Conservation (phyloP, 1,140 invertebrate genomes). For the Lepeophtheirus salmonis region DNA sequence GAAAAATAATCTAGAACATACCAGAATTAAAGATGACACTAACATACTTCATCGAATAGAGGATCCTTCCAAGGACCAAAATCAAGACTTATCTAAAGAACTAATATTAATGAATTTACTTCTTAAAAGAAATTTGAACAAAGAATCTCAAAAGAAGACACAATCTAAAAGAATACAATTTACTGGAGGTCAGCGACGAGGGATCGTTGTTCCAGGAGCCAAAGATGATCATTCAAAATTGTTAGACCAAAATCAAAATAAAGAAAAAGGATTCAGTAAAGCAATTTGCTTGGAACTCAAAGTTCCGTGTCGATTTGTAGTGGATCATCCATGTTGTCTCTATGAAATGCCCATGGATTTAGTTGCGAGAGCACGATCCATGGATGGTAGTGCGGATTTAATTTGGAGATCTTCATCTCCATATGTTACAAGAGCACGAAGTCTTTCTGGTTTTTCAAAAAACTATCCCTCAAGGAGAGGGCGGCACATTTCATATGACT, state of each 20-base stretch:
- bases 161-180: background rate
- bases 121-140: no score
- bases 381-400: conserved; percentile 18
- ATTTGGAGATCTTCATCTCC: background rate
- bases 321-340: conserved; percentile 12
- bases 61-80: no score
- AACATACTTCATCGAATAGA: background rate
- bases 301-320: conserved; percentile 16
- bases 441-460: background rate
- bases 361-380: conserved; percentile 13
- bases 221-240: background rate
- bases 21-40: background rate
- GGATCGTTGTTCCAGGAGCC: background rate
- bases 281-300: background rate
- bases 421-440: no score
- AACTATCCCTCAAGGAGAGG: background rate
- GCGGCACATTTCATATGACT: background rate
- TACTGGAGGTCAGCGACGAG: conserved; percentile 1
- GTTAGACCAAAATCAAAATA: no score
- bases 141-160: no score
- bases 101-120: no score
- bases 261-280: conserved; percentile 1
- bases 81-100: no score
- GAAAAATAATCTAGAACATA: background rate
- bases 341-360: conserved; percentile 8